Conservation (phyloP, 1,140 invertebrate species). For the Homalodisca vitripennis region DNA sequence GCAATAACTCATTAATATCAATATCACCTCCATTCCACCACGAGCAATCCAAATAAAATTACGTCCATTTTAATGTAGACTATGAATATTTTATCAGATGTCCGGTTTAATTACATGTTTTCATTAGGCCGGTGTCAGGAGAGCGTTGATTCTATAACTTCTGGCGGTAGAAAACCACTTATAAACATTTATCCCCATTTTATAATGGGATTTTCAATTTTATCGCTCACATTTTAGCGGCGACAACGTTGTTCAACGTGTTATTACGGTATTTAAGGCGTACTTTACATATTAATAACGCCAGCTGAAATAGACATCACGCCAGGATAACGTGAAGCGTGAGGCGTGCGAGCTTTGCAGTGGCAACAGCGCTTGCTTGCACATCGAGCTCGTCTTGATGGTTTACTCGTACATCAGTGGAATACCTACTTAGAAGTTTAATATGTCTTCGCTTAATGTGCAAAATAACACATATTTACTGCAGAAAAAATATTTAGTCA, state of each 20-base stretch:
- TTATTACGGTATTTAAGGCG: slow-evolving; percentile 11
- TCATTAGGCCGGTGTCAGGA: neutral
- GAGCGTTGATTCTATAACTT: neutral
- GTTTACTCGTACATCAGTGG: too few relatives aligned
- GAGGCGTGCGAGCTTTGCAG: too few relatives aligned
- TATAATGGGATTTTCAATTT: slow-evolving; percentile 16
- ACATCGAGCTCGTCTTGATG: too few relatives aligned
- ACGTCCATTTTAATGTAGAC: slow-evolving; percentile 3
- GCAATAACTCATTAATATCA: slow-evolving; percentile 16
- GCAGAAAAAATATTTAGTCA: too few relatives aligned
- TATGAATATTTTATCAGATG: slow-evolving; percentile 13
- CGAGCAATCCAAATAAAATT: slow-evolving; percentile 17
- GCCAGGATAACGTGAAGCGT: too few relatives aligned
- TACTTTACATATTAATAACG: slow-evolving; percentile 1
- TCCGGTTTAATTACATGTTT: neutral
- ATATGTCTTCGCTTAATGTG: too few relatives aligned
- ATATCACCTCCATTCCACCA: neutral
- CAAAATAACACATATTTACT: too few relatives aligned
- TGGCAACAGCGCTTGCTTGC: too few relatives aligned
- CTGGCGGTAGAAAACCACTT: slow-evolving; percentile 4
- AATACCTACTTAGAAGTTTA: too few relatives aligned
- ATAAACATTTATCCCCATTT: neutral
- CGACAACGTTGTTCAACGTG: slow-evolving; percentile 1
- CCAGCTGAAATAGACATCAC: neutral
- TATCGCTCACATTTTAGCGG: slow-evolving; percentile 8